phyloP scores from a whole-genome alignment of 2,113 vertebrate species.

The Melanerpes formicivorus region DNA sequence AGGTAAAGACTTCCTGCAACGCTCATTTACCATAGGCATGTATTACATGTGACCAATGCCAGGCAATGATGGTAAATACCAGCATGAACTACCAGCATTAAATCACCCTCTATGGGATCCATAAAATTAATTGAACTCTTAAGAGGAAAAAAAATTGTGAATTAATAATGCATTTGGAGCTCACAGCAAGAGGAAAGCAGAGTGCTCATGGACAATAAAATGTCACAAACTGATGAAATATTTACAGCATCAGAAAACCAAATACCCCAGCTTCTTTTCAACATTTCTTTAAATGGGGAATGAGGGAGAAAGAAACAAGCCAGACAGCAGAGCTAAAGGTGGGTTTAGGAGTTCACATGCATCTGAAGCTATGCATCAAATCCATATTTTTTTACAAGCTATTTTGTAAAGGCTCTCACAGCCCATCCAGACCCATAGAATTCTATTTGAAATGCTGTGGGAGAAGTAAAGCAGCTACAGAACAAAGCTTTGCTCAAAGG shows the following conservation, averaged over 20 bases:
- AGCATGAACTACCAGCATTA: neutral
- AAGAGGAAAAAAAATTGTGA: neutral
- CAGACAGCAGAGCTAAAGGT: rapidly evolving
- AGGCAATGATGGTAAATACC: neutral
- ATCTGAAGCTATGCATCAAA: rapidly evolving
- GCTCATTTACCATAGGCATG: rapidly evolving
- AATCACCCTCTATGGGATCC: rapidly evolving
- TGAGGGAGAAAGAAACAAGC: rapidly evolving
- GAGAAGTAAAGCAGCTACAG: rapidly evolving
- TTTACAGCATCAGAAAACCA: neutral
- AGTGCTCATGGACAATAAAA: rapidly evolving
- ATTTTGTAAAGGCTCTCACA: neutral
- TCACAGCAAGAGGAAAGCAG: rapidly evolving
- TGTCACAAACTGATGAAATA: rapidly evolving
- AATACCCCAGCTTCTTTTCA: neutral
- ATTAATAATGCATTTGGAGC: rapidly evolving
- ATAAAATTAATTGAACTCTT: neutral
- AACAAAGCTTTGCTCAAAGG: rapidly evolving
- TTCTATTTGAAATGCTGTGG: rapidly evolving
- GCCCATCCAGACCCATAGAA: rapidly evolving
- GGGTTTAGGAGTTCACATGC: neutral
- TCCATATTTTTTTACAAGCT: rapidly evolving
- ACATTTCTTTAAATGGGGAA: neutral
- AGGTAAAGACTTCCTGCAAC: neutral
- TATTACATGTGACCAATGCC: neutral